Percentiles rank a stretch among this genome's conserved stretches.
Conservation (phyloP, 2,888 invertebrate species). For the Blastobasis lacticolella region DNA sequence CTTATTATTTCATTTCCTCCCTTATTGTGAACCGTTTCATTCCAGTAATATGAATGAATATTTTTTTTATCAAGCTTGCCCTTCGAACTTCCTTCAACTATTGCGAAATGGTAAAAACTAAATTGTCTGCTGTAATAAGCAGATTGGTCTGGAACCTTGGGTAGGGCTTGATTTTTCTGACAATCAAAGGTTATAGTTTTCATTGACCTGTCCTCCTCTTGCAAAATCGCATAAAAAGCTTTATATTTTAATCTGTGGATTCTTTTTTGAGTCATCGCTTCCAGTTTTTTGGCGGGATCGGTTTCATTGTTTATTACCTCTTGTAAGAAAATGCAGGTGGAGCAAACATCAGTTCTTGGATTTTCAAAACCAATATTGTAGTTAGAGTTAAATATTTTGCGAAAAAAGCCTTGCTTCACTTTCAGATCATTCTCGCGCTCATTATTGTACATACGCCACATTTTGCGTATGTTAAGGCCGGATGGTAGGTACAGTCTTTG, state of each 20-base stretch:
- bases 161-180: slow-evolving; percentile 6
- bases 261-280: slow-evolving; percentile 1
- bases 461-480: slow-evolving; percentile 14
- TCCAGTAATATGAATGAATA: slow-evolving; percentile 22
- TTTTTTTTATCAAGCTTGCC: neutral
- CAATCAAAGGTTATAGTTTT: slow-evolving; percentile 5
- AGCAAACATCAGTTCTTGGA: slow-evolving; percentile 10
- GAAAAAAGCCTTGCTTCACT: slow-evolving; percentile 13
- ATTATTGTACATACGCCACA: too few relatives aligned
- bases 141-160: slow-evolving; percentile 24
- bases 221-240: neutral
- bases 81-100: slow-evolving; percentile 15
- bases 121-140: slow-evolving; percentile 32
- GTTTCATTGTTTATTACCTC: slow-evolving; percentile 3
- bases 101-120: slow-evolving; percentile 31
- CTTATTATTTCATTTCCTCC: slow-evolving; percentile 29
- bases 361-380: slow-evolving; percentile 11
- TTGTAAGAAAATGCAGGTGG: slow-evolving; percentile 1
- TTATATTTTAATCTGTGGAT: slow-evolving; percentile 2
- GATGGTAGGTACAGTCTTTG: slow-evolving; percentile 11
- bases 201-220: neutral
- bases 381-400: slow-evolving; percentile 11
- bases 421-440: slow-evolving; percentile 6
- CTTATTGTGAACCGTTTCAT: slow-evolving; percentile 24
- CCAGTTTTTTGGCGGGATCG: neutral